phyloP scores from a whole-genome alignment of 2,797 vertebrate species.

The Enteromius argenteus region DNA sequence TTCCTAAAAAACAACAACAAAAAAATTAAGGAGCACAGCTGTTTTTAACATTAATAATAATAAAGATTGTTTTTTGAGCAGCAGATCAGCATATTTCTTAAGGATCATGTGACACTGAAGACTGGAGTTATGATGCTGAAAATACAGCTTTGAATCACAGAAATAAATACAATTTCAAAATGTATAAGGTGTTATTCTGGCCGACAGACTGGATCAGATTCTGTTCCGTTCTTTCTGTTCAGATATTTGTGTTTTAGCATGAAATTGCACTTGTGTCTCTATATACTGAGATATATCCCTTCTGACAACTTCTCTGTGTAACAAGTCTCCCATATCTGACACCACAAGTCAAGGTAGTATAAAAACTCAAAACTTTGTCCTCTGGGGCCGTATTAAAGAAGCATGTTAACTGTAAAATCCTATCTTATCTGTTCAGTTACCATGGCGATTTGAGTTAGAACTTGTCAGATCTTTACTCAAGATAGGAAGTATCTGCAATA shows the following conservation, averaged over 20 bases:
- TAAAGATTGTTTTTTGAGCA: neutral
- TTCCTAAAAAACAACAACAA: neutral
- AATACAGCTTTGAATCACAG: neutral
- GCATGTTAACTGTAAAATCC: conserved; percentile 20
- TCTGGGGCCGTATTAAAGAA: neutral
- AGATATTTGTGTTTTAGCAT: neutral
- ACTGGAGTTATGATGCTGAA: neutral
- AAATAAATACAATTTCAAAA: neutral
- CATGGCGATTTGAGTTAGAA: conserved; percentile 13
- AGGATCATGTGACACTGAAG: neutral
- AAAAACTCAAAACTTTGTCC: neutral
- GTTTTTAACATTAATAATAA: neutral
- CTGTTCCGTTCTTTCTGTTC: neutral
- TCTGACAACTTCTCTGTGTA: neutral
- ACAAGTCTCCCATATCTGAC: neutral
- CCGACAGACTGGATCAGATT: neutral
- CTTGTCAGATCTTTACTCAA: conserved; percentile 10
- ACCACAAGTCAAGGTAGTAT: neutral
- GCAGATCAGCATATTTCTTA: neutral
- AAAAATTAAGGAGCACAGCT: neutral
- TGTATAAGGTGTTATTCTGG: neutral
- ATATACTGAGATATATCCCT: neutral
- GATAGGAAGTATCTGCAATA: conserved; percentile 12
- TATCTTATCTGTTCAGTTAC: conserved; percentile 1
- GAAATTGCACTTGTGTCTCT: neutral